Conservation (phyloP, 2,888 invertebrate genomes). For the Epinotia brunnichana region DNA sequence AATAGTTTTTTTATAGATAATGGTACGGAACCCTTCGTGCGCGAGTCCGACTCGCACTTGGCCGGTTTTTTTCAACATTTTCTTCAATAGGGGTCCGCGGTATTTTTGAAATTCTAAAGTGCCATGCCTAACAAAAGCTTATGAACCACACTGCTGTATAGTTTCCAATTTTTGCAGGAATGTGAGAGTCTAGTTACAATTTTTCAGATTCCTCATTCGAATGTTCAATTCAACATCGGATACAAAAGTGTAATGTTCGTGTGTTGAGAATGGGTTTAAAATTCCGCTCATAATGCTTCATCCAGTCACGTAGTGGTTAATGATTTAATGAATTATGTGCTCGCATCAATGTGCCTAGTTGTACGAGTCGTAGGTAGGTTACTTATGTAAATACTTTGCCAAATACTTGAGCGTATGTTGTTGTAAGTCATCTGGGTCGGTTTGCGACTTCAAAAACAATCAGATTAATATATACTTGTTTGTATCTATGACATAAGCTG, state of each 20-base stretch:
- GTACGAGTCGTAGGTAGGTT: not conserved
- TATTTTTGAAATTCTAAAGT: too few species aligned
- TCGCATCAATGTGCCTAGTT: constrained; percentile 14
- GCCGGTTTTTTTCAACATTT: too few species aligned
- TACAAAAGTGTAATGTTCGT: constrained; percentile 30
- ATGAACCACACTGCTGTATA: not conserved
- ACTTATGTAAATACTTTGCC: not conserved
- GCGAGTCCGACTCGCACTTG: too few species aligned
- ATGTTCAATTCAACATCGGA: constrained; percentile 17
- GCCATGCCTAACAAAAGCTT: too few species aligned
- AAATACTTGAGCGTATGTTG: not conserved
- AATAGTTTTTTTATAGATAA: too few species aligned
- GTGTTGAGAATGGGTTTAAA: constrained; percentile 38
- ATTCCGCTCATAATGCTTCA: constrained; percentile 35
- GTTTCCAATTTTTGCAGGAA: not conserved
- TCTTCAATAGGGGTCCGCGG: too few species aligned
- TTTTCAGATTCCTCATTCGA: constrained; percentile 9
- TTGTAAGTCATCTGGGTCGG: not conserved
- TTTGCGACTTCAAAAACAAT: not conserved
- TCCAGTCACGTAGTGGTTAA: constrained; percentile 42
- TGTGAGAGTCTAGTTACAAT: not conserved
- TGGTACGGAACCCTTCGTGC: too few species aligned
- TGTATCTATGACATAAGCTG: too few species aligned
- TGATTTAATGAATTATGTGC: constrained; percentile 40
- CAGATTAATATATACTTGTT: too few species aligned